phyloP scores from a whole-genome alignment of 2,797 vertebrate genomes.

The Cossypha heuglini region DNA sequence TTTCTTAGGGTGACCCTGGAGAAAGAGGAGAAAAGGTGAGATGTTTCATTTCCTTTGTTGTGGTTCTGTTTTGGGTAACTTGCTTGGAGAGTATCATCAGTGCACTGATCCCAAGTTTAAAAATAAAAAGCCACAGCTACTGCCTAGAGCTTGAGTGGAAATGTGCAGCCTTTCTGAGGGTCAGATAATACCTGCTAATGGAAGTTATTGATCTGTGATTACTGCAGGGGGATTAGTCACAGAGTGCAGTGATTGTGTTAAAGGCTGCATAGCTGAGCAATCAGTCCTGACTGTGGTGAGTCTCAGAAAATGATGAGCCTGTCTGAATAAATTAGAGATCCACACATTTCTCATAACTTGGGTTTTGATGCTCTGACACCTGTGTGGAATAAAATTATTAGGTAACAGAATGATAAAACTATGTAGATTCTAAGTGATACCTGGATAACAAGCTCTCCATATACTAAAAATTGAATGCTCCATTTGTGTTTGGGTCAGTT shows the following conservation, averaged over 20 bases:
- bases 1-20: slow-evolving; percentile 91
- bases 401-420: background rate
- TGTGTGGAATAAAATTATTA: background rate
- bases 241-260: background rate
- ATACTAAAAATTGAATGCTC: background rate
- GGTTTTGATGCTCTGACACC: background rate
- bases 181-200: background rate
- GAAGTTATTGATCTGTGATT: background rate
- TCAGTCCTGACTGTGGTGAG: background rate
- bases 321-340: background rate
- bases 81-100: background rate
- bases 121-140: background rate
- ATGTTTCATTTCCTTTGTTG: background rate
- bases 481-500: background rate
- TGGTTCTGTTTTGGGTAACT: background rate
- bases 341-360: background rate
- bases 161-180: background rate
- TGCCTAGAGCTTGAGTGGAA: background rate
- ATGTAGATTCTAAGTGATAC: background rate
- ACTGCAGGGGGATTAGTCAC: background rate
- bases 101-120: background rate
- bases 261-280: background rate
- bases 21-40: slow-evolving; percentile 95
- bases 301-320: background rate
- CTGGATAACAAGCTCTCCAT: background rate